Conservation (phyloP, 2,888 invertebrate species). For the Conops quadrifasciatus region DNA sequence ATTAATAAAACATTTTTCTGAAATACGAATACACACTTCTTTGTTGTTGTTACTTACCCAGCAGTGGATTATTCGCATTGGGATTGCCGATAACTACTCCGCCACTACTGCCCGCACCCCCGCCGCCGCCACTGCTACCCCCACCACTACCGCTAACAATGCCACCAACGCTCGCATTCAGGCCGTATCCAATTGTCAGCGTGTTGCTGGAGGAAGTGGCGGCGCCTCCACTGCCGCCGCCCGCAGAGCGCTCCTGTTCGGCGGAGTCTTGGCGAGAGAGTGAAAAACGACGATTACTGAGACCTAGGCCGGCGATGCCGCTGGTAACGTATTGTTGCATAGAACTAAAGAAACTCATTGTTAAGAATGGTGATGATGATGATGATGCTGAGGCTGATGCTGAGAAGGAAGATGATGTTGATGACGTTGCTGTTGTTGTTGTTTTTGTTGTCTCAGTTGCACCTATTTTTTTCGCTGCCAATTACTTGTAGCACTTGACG, state of each 20-base stretch:
- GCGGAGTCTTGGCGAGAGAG: conserved; percentile 74
- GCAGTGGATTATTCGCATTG: conserved; percentile 59
- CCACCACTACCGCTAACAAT: not conserved
- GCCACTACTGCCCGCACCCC: conserved; percentile 45
- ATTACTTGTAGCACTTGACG: not conserved
- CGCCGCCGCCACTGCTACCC: conserved; percentile 28
- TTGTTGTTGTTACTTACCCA: conserved; percentile 53
- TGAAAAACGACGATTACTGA: conserved; percentile 79
- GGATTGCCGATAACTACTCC: conserved; percentile 60
- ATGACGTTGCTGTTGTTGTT: not conserved
- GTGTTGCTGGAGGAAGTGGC: conserved; percentile 20
- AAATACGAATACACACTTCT: no score
- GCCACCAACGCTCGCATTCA: conserved; percentile 14
- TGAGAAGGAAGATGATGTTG: conserved; percentile 16
- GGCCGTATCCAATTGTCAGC: not conserved
- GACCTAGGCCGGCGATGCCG: conserved; percentile 81
- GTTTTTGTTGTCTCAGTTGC: not conserved
- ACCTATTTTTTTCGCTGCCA: not conserved
- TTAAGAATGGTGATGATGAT: conserved; percentile 50
- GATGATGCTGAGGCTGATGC: not conserved
- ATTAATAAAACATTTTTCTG: not conserved
- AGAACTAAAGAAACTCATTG: conserved; percentile 87
- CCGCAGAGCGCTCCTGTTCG: conserved; percentile 58
- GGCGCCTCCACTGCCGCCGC: conserved; percentile 47
- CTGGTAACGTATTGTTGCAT: conserved; percentile 87